A percentile compares a stretch with the other conserved stretches of the same genome.
Evolutionary conservation across 2,113 vertebrate genomes (phyloP).

Genomic region (Rallus limicola): DNA sequence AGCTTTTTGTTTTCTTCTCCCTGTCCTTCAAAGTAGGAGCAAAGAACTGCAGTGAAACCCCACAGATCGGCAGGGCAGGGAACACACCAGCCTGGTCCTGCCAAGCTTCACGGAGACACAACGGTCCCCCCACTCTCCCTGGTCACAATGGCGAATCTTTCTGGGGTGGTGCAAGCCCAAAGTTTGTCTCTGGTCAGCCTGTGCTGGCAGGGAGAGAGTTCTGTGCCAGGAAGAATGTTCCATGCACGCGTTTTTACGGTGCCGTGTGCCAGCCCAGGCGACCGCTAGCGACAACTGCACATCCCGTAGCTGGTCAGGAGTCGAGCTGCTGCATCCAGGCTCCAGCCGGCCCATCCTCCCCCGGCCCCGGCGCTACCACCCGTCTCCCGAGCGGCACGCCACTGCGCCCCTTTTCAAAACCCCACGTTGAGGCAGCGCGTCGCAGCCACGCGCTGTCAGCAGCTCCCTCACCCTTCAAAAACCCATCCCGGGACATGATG

Average conservation of each 20-base stretch:
- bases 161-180: accelerated
- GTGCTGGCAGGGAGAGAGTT: neutral
- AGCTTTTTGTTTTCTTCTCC: neutral
- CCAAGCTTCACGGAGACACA: neutral
- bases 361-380: neutral
- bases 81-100: neutral
- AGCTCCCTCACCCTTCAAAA: neutral
- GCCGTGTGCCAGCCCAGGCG: accelerated
- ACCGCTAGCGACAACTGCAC: neutral
- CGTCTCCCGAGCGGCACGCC: accelerated
- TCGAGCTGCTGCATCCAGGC: accelerated
- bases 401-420: neutral
- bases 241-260: accelerated
- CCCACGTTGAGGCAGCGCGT: accelerated
- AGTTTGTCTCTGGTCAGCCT: neutral
- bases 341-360: neutral
- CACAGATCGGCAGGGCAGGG: neutral
- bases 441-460: neutral
- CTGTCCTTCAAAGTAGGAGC: neutral
- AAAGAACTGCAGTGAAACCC: neutral
- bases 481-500: neutral
- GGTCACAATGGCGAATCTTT: neutral
- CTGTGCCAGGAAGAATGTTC: neutral
- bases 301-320: accelerated
- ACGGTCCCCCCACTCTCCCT: neutral